A percentile compares a stretch with the other conserved stretches of the same genome.
phyloP scores from a whole-genome alignment of 2,888 invertebrate genomes.

The Euclidia mi region DNA sequence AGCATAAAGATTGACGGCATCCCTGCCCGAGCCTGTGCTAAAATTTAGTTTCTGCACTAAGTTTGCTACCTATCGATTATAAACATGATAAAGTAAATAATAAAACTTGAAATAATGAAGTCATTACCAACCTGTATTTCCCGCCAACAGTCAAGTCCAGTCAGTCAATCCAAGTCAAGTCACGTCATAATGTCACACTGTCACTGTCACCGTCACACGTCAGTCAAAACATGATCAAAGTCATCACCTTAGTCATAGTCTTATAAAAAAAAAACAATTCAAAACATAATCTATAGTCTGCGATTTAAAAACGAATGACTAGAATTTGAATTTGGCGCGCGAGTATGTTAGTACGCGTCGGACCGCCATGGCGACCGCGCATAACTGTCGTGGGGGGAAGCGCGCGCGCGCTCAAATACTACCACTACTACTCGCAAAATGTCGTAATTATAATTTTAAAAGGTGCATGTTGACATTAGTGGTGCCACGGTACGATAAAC shows the following conservation, averaged over 20 bases:
- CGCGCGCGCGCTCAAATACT: slow-evolving; percentile 76
- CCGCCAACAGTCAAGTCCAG: slow-evolving; percentile 41
- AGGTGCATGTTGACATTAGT: slow-evolving; percentile 68
- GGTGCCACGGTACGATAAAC: slow-evolving; percentile 61
- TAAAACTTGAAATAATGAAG: slow-evolving; percentile 9
- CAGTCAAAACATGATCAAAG: slow-evolving; percentile 55
- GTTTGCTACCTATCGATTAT: too few relatives aligned
- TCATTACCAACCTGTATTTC: slow-evolving; percentile 55
- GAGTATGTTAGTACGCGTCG: slow-evolving; percentile 70
- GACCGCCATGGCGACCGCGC: slow-evolving; percentile 79
- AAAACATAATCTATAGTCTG: slow-evolving; percentile 40
- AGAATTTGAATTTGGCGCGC: slow-evolving; percentile 77
- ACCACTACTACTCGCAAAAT: slow-evolving; percentile 76
- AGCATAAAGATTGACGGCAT: too few relatives aligned
- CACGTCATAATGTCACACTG: slow-evolving; percentile 60
- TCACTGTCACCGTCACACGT: slow-evolving; percentile 55
- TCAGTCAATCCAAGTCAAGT: slow-evolving; percentile 62
- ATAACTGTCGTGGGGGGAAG: slow-evolving; percentile 71
- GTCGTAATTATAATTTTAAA: slow-evolving; percentile 65
- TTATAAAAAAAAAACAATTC: slow-evolving; percentile 48
- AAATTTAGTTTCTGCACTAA: too few relatives aligned
- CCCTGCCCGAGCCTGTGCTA: too few relatives aligned
- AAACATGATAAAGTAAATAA: background rate
- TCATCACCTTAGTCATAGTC: slow-evolving; percentile 62
- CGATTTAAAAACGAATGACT: slow-evolving; percentile 69